Conservation (phyloP, 2,888 invertebrate genomes). For the Tetramorium bicarinatum region DNA sequence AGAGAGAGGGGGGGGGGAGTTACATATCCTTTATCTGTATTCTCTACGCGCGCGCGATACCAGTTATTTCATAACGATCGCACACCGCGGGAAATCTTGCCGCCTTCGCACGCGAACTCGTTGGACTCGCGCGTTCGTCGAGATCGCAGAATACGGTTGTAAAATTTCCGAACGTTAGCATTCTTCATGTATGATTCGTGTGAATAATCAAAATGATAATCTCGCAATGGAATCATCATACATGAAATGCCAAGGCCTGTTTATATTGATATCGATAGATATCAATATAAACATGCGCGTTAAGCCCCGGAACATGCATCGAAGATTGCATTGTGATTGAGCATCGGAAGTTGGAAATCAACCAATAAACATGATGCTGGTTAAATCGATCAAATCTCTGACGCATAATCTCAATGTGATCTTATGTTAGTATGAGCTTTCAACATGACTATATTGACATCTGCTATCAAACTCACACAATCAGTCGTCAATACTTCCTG, state of each 20-base stretch:
- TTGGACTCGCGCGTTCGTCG: not conserved
- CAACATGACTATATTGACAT: not conserved
- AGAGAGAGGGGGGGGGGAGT: not conserved
- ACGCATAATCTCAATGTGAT: not conserved
- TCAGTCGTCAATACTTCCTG: not conserved
- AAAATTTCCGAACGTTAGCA: not conserved
- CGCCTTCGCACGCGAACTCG: slow-evolving; percentile 26
- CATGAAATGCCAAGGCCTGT: not conserved
- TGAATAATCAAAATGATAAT: not conserved
- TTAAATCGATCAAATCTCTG: not conserved
- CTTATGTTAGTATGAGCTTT: not conserved
- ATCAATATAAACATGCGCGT: not conserved
- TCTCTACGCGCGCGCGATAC: slow-evolving; percentile 7
- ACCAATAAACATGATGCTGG: slow-evolving; percentile 19
- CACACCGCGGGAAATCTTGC: slow-evolving; percentile 38
- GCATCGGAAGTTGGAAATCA: slow-evolving; percentile 24
- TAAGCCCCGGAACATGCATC: not conserved
- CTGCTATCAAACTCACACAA: not conserved
- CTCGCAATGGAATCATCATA: slow-evolving; percentile 3
- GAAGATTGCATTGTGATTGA: not conserved
- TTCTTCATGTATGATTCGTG: not conserved
- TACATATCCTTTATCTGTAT: slow-evolving; percentile 20
- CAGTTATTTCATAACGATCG: slow-evolving; percentile 49
- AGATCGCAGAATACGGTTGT: not conserved
- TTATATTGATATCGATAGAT: not conserved